Base-by-base conservation (phyloP, 2,888 invertebrate genomes). In the Dolichomitus sp. region DNA sequence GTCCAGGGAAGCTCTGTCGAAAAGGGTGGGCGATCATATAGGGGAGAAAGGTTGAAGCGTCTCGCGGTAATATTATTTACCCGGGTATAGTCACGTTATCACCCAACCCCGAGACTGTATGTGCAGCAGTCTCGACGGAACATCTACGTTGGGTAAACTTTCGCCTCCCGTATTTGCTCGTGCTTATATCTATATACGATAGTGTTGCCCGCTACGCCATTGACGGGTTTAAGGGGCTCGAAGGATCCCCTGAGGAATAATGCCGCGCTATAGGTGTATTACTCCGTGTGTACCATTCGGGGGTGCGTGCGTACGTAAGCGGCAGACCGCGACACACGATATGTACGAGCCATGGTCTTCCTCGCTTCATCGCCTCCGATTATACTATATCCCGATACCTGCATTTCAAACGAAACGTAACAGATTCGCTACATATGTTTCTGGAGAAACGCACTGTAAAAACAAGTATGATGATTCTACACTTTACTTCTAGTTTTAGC, bases 41-140 rank as follows among this genome's bases (percentile, higher is more conserved):
- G 30, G 6, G 4, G 1, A 4, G 14, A 59, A 37, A 19, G 68
- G 11, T 40, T 52, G 42, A 37, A 57, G 30, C 19, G 52, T 50
- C 19, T 30, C 14, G 52, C 54, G 63, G 66, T 79, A 73, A 79
- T 68, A 70, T 79, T 75, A 57, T 69, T 69, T 69, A 63, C 68
- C 42, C 61, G 75, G 74, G 52, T 75, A 37, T 75, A 75, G 80
- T 75, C 75, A 65, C 69, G 80, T 80, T 80, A 76, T 75, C 75
- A 65, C 37, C 69, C 33, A 57, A 9, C 48, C 40, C 33, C 48
- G 75, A 63, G 63, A 69, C 69, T 30, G 27, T 57, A 48, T 72
- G 70, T 65, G 65, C 63, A 63, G 52, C 69, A 30, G 27, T 27
- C 77, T 69, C 40, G 12, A 30, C 61, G 54, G 52, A 48, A 33